These are phyloP conservation scores for Cydia splendana DNA, from an alignment of 1,140 invertebrate species.

Conservation along the genomic window DNA sequence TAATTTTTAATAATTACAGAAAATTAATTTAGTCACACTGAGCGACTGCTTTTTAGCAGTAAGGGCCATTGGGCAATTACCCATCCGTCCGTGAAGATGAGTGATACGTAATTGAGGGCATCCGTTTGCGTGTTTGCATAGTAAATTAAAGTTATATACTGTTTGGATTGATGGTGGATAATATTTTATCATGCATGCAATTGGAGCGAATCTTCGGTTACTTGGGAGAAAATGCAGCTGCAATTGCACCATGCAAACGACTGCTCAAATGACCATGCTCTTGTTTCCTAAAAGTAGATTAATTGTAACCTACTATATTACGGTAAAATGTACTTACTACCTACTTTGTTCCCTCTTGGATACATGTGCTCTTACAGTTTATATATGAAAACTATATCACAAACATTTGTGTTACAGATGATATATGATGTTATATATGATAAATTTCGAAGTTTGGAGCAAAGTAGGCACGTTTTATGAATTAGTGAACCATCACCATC, in stretches of 20 bases:
- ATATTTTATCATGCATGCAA: not conserved
- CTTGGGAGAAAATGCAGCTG: not conserved
- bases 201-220: conserved; percentile 6
- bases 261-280: too few relatives aligned
- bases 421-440: too few relatives aligned
- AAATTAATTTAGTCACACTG: conserved; percentile 27
- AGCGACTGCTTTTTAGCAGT: conserved; percentile 3
- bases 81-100: conserved; percentile 16
- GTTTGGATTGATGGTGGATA: conserved; percentile 16
- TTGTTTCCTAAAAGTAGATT: too few relatives aligned
- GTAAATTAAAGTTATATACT: not conserved
- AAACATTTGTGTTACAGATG: too few relatives aligned
- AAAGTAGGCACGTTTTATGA: too few relatives aligned
- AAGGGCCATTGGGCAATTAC: conserved; percentile 30
- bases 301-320: too few relatives aligned
- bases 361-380: too few relatives aligned
- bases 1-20: conserved; percentile 31
- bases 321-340: too few relatives aligned
- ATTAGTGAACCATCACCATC: too few relatives aligned
- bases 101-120: conserved; percentile 25
- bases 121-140: conserved; percentile 30
- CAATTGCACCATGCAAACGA: not conserved
- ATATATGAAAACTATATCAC: too few relatives aligned
- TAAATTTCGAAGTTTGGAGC: too few relatives aligned
- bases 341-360: too few relatives aligned